These are phyloP conservation scores for Malurus splendens DNA, from an alignment of 2,797 vertebrate genomes.

Conservation along the genomic window DNA sequence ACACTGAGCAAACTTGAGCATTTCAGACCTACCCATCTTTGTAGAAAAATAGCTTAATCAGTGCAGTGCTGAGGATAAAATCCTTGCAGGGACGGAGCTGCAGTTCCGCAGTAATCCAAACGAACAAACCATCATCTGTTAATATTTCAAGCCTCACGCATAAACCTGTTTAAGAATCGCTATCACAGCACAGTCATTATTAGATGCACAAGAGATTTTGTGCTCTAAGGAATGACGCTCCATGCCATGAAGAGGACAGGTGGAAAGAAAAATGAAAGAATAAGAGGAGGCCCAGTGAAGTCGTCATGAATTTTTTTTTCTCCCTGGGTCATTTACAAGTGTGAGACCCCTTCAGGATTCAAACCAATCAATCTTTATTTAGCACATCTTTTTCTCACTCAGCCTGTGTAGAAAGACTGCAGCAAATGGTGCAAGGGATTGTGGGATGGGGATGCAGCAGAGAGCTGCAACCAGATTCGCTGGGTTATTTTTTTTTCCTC, in stretches of 20 bases:
- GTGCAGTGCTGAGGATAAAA: constrained; percentile 56
- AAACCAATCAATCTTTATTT: constrained; percentile 78
- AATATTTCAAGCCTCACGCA: constrained; percentile 48
- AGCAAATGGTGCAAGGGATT: constrained; percentile 80
- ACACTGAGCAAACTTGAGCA: constrained; percentile 40
- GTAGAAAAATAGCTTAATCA: constrained; percentile 67
- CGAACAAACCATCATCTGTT: constrained; percentile 65
- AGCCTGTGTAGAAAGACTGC: constrained; percentile 83
- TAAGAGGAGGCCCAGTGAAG: constrained; percentile 64
- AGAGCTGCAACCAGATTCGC: constrained; percentile 74
- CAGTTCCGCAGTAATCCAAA: constrained; percentile 63
- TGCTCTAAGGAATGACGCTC: constrained; percentile 60
- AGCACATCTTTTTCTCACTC: constrained; percentile 74
- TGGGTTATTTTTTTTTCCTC: constrained; percentile 62
- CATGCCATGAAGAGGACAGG: constrained; percentile 65
- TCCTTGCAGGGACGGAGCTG: constrained; percentile 57
- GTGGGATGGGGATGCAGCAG: constrained; percentile 82
- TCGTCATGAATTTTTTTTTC: constrained; percentile 56
- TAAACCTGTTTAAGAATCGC: constrained; percentile 50
- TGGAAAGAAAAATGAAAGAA: constrained; percentile 71
- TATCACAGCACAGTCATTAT: constrained; percentile 61
- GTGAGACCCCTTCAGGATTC: constrained; percentile 69
- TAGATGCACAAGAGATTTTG: constrained; percentile 60
- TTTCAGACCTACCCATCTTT: constrained; percentile 73
- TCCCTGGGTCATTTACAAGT: constrained; percentile 67